Evolutionary conservation across 1,140 invertebrate species (phyloP), one percentile per base, ranked within the genome.

Genomic region (Eumeta japonica): DNA sequence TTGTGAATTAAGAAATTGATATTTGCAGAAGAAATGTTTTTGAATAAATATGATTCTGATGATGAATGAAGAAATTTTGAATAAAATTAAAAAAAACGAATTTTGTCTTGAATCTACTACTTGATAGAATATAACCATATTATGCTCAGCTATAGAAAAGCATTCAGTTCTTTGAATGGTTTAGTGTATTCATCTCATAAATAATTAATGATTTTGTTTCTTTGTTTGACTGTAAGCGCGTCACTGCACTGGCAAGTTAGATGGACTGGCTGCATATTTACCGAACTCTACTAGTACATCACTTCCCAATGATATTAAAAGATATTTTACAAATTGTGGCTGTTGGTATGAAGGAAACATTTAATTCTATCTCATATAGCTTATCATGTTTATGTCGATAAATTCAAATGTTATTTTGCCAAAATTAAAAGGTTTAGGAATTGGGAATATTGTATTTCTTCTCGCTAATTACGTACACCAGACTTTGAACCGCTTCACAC

Each of bases 361-460:
- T 92, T 0, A 93, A 73, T 3, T 88, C 90, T 68, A 92, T 94
- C 38, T 94, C 88, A 75, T 90, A 95, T 12, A 94, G 70, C 45
- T 83, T 81, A n/a, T n/a, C n/a, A n/a, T n/a, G n/a, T n/a, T n/a
- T n/a, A n/a, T n/a, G n/a, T n/a, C n/a, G n/a, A n/a, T n/a, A n/a
- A n/a, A n/a, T n/a, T n/a, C n/a, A n/a, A n/a, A n/a, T n/a, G n/a
- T n/a, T n/a, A n/a, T n/a, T n/a, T n/a, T n/a, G n/a, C n/a, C n/a
- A n/a, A n/a, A n/a, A n/a, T n/a, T n/a, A n/a, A n/a, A n/a, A n/a
- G n/a, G n/a, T n/a, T n/a, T n/a, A n/a, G n/a, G n/a, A n/a, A n/a
- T n/a, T n/a, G n/a, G n/a, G n/a, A n/a, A n/a, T n/a, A n/a, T n/a
- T n/a, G n/a, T n/a, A n/a, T n/a, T n/a, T n/a, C n/a, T n/a, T n/a